Conservation (phyloP, 2,113 vertebrate genomes). For the Solea senegalensis region DNA sequence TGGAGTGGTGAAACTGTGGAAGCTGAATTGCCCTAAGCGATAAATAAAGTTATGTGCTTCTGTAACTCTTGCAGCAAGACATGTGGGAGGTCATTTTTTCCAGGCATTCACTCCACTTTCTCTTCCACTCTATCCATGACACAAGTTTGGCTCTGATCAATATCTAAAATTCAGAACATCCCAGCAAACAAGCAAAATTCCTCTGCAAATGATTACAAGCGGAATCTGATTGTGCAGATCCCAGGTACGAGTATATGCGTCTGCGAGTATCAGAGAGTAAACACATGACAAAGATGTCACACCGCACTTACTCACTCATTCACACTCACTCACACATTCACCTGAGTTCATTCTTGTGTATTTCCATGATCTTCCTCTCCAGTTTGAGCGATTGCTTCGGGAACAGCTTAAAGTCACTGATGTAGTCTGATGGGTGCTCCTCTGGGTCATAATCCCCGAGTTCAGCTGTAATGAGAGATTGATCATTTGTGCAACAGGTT, state of each 20-base stretch:
- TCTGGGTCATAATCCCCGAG: conserved; percentile 95
- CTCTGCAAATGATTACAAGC: conserved; percentile 21
- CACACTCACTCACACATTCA: conserved; percentile 58
- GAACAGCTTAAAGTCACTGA: conserved; percentile 95
- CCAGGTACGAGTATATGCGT: conserved; percentile 20
- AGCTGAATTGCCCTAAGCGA: no score
- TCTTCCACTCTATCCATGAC: background rate
- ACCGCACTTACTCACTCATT: background rate
- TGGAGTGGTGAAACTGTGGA: no score
- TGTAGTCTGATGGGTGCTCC: conserved; percentile 93
- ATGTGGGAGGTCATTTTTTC: background rate
- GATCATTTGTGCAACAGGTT: background rate
- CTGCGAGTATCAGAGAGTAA: conserved; percentile 34
- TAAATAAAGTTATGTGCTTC: no score
- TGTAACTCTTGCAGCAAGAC: background rate
- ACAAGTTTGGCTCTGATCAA: background rate
- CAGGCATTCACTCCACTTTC: background rate
- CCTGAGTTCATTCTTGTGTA: conserved; percentile 96
- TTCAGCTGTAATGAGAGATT: conserved; percentile 82
- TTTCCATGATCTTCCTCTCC: conserved; percentile 95
- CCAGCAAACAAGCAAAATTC: background rate
- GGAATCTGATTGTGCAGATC: conserved; percentile 31
- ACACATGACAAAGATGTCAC: background rate
- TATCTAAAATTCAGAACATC: conserved; percentile 5
- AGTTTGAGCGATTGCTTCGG: conserved; percentile 96